Base-by-base conservation (phyloP, 2,113 vertebrate species). In the Nothobranchius furzeri region DNA sequence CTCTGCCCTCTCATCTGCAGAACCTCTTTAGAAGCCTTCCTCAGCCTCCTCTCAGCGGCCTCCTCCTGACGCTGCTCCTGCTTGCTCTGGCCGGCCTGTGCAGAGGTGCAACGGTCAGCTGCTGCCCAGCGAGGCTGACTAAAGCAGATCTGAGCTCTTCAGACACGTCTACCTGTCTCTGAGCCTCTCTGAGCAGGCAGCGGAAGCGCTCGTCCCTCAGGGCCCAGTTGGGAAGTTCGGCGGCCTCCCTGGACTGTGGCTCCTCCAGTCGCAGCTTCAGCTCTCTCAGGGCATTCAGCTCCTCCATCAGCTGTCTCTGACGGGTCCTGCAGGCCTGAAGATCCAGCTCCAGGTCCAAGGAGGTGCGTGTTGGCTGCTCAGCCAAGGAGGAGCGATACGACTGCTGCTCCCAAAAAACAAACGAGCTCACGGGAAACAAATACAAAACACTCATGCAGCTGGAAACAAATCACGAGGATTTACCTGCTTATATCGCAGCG, bases 291-390 rank as follows among this genome's bases (percentile, higher is more conserved):
- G 92, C 76, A 57, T 85, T 92, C 87, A 99, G 93, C 91, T 99
- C 98, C 88, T 99, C 98, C 3, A 93, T 94, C 88, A 99, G 93
- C 93, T 96, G 96, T 85, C 94, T 91, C 93, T 99, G 97, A 61
- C 95, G 94, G 4, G 96, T 97, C 88, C 96, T 92, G 69, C 95
- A 99, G 20, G 98, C 98, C 96, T 99, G 98, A 90, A 99, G 97
- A 89, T 99, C 98, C 97, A 99, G 96, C 98, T 99, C 98, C 98
- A 99, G 93, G 93, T 99, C 98, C 86, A 99, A 91, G 51, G 98
- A 99, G 13, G 98, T 99, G 66, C 96, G 95, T 10, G 95, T 95
- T 68, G 97, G 96, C 83, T 96, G 93, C 82, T 97, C 96, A 2
- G 94, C 96, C 88, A 98, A 88, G 68, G 97, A 96, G 20, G 95